Conservation (phyloP, 2,888 invertebrate species). For the Philopedon plagiatum region DNA sequence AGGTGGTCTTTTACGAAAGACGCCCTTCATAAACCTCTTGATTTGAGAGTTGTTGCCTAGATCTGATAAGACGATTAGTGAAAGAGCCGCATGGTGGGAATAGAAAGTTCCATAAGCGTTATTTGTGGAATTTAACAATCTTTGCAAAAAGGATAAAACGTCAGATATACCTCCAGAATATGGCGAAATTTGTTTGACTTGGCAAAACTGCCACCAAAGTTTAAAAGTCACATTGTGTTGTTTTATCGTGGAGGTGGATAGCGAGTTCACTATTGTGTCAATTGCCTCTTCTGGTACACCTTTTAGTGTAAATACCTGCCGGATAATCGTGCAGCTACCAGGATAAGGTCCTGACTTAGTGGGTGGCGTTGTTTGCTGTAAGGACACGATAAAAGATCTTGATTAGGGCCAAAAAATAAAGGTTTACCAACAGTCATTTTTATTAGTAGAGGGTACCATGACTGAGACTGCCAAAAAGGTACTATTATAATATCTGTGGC, state of each 20-base stretch:
- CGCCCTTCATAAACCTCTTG: slow-evolving; percentile 53
- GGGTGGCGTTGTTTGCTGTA: slow-evolving; percentile 21
- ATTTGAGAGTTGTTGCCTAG: slow-evolving; percentile 35
- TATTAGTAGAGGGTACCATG: slow-evolving; percentile 41
- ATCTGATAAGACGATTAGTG: slow-evolving; percentile 18
- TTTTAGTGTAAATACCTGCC: no score
- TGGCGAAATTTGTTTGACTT: neutral
- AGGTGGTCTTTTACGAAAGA: slow-evolving; percentile 51
- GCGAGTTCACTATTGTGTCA: no score
- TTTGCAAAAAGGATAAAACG: neutral
- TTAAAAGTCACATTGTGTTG: slow-evolving; percentile 52
- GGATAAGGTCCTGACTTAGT: neutral
- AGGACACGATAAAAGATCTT: slow-evolving; percentile 31
- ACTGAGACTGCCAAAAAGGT: slow-evolving; percentile 35
- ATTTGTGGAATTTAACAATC: neutral
- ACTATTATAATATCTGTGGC: slow-evolving; percentile 34
- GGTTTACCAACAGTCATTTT: slow-evolving; percentile 7
- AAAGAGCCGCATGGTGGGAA: slow-evolving; percentile 28
- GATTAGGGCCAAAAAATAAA: slow-evolving; percentile 1
- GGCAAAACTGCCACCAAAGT: slow-evolving; percentile 52
- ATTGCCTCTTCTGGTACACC: no score
- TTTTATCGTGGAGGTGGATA: slow-evolving; percentile 41
- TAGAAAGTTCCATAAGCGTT: slow-evolving; percentile 17
- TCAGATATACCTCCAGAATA: neutral
- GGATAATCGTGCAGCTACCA: no score